phyloP scores from a whole-genome alignment of 2,888 invertebrate species.

The Caenorhabditis virilis region DNA sequence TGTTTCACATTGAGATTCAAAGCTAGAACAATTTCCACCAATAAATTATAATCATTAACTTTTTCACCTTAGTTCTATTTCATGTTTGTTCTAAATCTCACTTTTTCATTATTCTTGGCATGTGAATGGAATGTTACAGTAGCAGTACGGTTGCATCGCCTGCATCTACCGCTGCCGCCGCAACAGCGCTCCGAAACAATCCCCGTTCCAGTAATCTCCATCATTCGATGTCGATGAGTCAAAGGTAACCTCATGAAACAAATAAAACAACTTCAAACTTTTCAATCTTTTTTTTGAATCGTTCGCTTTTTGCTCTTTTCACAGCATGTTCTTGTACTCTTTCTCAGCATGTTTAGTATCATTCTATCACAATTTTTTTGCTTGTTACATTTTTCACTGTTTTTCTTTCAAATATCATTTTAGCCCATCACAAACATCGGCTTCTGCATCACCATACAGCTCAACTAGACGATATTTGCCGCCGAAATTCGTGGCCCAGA shows the following conservation, averaged over 20 bases:
- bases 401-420: no score
- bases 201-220: conserved; percentile 31
- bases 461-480: background rate
- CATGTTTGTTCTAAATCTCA: no score
- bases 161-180: conserved; percentile 7
- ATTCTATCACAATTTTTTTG: background rate
- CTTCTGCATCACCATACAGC: conserved; percentile 7
- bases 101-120: no score
- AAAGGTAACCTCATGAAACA: conserved; percentile 17
- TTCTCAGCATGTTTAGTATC: background rate
- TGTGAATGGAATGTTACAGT: conserved; percentile 35
- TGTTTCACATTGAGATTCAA: no score
- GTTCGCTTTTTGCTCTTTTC: no score
- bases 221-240: conserved; percentile 52
- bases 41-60: no score
- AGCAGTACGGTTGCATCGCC: conserved; percentile 43
- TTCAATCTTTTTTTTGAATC: no score
- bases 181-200: conserved; percentile 19
- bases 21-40: no score
- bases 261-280: background rate
- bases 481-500: background rate
- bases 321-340: conserved; percentile 1
- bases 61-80: no score
- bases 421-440: conserved; percentile 29
- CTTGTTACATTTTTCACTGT: no score